Percentiles rank a stretch among this genome's conserved stretches.
Evolutionary conservation across 2,113 vertebrate species (phyloP).

Genomic region (Ahaetulla prasina): DNA sequence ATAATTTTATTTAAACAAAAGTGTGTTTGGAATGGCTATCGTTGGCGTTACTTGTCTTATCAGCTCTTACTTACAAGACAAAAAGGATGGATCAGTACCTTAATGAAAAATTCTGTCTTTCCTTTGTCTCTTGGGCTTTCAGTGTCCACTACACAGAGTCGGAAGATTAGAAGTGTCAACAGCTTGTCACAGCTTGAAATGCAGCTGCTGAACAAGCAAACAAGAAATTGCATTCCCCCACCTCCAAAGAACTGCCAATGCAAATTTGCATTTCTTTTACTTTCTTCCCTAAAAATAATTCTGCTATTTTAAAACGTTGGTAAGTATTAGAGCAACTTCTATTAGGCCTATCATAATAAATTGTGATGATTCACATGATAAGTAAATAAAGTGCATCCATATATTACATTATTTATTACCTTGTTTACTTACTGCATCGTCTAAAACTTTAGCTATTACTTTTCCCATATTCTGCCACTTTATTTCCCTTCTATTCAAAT

Average conservation of each 20-base stretch:
- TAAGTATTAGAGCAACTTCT: neutral
- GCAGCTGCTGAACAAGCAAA: neutral
- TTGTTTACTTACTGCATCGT: neutral
- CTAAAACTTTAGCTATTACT: neutral
- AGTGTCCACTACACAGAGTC: neutral
- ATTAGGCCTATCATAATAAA: neutral
- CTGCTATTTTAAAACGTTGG: neutral
- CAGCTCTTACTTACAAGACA: neutral
- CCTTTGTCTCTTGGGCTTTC: neutral
- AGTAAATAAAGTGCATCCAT: neutral
- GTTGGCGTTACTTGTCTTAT: neutral
- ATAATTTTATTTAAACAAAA: neutral
- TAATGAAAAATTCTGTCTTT: neutral
- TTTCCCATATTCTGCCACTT: neutral
- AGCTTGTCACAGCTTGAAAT: constrained; percentile 1
- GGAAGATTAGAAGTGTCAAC: neutral
- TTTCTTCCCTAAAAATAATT: neutral
- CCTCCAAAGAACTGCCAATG: neutral
- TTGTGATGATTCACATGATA: neutral
- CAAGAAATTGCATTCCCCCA: neutral
- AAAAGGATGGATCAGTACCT: neutral
- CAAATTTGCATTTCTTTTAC: neutral
- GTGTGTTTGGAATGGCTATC: constrained; percentile 22
- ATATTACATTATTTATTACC: neutral
- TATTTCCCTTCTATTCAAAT: neutral